These are phyloP conservation scores for Micromys minutus DNA, from an alignment of 2,113 vertebrate species.

Conservation along the genomic window DNA sequence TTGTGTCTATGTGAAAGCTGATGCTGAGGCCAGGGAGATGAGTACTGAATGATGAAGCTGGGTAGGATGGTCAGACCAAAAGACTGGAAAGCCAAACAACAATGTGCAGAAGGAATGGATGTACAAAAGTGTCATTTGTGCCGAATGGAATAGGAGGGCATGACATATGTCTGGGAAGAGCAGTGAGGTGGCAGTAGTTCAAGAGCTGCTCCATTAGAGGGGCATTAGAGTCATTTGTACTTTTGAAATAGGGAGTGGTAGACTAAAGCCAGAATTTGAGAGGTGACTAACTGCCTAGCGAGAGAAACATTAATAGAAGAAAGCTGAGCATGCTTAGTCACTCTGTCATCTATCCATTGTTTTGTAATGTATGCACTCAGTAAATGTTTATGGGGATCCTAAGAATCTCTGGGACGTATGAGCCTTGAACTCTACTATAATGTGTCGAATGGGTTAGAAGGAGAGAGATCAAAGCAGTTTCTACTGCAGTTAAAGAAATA, in stretches of 20 bases:
- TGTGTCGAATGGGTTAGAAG: not conserved
- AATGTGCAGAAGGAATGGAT: not conserved
- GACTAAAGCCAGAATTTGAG: not conserved
- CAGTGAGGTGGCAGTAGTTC: not conserved
- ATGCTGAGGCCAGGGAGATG: not conserved
- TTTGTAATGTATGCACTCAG: not conserved
- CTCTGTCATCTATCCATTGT: not conserved
- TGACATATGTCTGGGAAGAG: not conserved
- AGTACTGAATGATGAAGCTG: not conserved
- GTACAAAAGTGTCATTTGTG: not conserved
- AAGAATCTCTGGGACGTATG: not conserved
- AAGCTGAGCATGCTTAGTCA: not conserved
- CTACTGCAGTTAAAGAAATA: not conserved
- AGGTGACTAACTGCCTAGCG: not conserved
- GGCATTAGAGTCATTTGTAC: not conserved
- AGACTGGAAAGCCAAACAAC: not conserved
- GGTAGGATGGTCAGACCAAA: not conserved
- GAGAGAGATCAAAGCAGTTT: conserved; percentile 15
- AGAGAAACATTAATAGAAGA: not conserved
- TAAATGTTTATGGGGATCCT: not conserved
- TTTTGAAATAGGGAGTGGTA: conserved; percentile 9
- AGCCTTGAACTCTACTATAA: not conserved
- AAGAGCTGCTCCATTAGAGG: not conserved
- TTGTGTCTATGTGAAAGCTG: not conserved
- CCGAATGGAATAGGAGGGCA: not conserved